A percentile compares a stretch with the other conserved stretches of the same genome.
phyloP scores from a whole-genome alignment of 2,888 invertebrate genomes.

The Romanomermis culicivorax region DNA sequence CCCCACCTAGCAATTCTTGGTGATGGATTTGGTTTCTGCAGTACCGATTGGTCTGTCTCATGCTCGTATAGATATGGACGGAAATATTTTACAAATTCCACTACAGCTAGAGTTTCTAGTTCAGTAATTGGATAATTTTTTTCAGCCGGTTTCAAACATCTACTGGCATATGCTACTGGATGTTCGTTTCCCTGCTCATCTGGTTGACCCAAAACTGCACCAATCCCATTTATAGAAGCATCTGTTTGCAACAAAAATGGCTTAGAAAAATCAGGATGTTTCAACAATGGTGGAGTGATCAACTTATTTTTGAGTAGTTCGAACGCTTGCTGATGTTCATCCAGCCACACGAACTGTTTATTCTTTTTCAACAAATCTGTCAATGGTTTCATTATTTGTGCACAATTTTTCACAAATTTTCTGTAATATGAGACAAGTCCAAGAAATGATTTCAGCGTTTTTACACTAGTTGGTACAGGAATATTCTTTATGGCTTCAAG shows the following conservation, averaged over 20 bases:
- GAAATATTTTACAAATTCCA: slow-evolving; percentile 13
- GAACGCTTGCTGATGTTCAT: slow-evolving; percentile 11
- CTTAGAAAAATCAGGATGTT: slow-evolving; percentile 13
- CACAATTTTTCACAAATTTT: slow-evolving; percentile 12
- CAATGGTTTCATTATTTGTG: slow-evolving; percentile 13
- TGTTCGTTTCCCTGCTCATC: slow-evolving; percentile 9
- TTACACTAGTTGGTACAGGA: slow-evolving; percentile 6
- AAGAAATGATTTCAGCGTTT: slow-evolving; percentile 13
- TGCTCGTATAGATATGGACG: slow-evolving; percentile 8
- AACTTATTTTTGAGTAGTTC: slow-evolving; percentile 9
- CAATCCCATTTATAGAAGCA: slow-evolving; percentile 17
- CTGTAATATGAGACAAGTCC: slow-evolving; percentile 15
- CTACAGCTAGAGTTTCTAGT: slow-evolving; percentile 16
- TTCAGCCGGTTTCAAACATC: slow-evolving; percentile 15
- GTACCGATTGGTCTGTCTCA: slow-evolving; percentile 12
- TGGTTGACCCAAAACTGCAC: slow-evolving; percentile 17
- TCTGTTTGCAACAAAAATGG: no score
- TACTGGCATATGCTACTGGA: slow-evolving; percentile 18
- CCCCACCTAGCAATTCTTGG: slow-evolving; percentile 31
- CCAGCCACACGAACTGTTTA: slow-evolving; percentile 13
- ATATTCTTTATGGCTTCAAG: not conserved
- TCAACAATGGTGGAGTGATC: slow-evolving; percentile 13
- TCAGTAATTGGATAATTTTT: slow-evolving; percentile 18
- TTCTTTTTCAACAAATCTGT: slow-evolving; percentile 14
- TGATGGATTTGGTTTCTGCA: slow-evolving; percentile 26